Base-by-base conservation (phyloP, 2,888 invertebrate species). In the Desoria tigrina region DNA sequence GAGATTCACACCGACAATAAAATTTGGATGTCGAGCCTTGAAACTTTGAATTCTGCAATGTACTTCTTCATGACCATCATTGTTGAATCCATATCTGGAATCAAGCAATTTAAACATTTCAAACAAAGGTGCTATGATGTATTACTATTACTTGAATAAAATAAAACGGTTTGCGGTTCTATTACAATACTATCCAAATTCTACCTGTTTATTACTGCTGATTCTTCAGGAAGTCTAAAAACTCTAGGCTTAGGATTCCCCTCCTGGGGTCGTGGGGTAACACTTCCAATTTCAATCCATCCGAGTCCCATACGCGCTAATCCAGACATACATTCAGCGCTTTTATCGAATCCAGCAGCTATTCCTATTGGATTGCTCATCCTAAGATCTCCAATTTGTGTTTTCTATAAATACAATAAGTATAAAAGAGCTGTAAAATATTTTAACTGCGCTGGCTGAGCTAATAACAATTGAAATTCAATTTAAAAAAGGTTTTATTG, bases 301-400 rank as follows among this genome's bases (percentile, higher is more conserved):
- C 97, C 92, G 81, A 99, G 97, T 0, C 98, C 98, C 64, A 94
- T 82, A 77, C 88, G 86, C 68, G 86, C 84, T 42, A 99, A 81
- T 0, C 93, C 92, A 77, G 86, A 81, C 1, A 96, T 84, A 24
- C 92, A 94, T 83, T 97, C 95, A 6, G 89, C 97, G 81, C 98
- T 88, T 81, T 99, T 99, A 81, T 99, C 99, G 82, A 98, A 98
- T 6, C 98, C 99, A 64, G 98, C 99, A 27, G 98, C 98, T 78
- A 99, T 87, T n/a, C 99, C 98, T 76, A 99, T 81, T 0, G 98
- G 98, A 82, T 95, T 97, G 61, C 84, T 83, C 68, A 99, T 86
- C 16, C 87, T 80, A 69, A 86, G 83, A 24, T 86, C 86, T 79
- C 91, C 88, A 54, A 95, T 82, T 61, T 82, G 84, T 0, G 88